These are phyloP conservation scores for Drosophila baimaii DNA, from an alignment of 1,140 invertebrate genomes.

Conservation along the genomic window DNA sequence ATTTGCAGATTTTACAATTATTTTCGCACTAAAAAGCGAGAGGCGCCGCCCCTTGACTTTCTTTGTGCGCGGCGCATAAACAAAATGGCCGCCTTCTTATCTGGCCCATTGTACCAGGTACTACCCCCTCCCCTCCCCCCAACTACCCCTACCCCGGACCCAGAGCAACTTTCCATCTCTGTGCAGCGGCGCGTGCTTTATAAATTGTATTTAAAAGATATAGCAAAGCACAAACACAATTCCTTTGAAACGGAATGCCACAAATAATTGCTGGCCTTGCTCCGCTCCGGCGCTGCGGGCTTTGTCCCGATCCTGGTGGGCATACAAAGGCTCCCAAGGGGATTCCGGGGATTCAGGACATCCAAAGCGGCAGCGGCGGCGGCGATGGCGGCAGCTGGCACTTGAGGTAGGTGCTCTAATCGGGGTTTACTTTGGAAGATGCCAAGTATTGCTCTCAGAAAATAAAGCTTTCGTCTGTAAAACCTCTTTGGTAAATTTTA, in stretches of 20 bases:
- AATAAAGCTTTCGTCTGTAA: neutral
- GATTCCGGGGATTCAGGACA: neutral
- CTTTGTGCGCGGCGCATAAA: slow-evolving; percentile 73
- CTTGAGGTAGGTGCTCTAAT: slow-evolving; percentile 70
- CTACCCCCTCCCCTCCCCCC: neutral
- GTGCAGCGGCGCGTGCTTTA: slow-evolving; percentile 66
- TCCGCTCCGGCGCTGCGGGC: slow-evolving; percentile 18
- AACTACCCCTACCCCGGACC: neutral
- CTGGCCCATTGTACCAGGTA: slow-evolving; percentile 46
- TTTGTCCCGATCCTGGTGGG: slow-evolving; percentile 47
- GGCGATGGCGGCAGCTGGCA: slow-evolving; percentile 31
- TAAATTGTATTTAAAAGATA: slow-evolving; percentile 81
- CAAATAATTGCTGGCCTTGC: slow-evolving; percentile 71
- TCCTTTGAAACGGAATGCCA: slow-evolving; percentile 68
- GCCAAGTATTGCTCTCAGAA: slow-evolving; percentile 4
- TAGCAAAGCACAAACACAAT: slow-evolving; percentile 61
- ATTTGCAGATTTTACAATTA: slow-evolving; percentile 72
- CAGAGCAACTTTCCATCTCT: slow-evolving; percentile 24
- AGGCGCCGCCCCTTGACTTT: slow-evolving; percentile 70
- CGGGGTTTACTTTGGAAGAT: slow-evolving; percentile 33
- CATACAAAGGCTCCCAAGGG: slow-evolving; percentile 8
- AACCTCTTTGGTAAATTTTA: too few species aligned
- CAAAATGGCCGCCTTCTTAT: slow-evolving; percentile 77
- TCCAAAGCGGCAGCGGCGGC: slow-evolving; percentile 5
- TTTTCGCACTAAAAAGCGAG: slow-evolving; percentile 78